phyloP scores from a whole-genome alignment of 2,797 vertebrate genomes.

The Brachyrhaphis roseni region DNA sequence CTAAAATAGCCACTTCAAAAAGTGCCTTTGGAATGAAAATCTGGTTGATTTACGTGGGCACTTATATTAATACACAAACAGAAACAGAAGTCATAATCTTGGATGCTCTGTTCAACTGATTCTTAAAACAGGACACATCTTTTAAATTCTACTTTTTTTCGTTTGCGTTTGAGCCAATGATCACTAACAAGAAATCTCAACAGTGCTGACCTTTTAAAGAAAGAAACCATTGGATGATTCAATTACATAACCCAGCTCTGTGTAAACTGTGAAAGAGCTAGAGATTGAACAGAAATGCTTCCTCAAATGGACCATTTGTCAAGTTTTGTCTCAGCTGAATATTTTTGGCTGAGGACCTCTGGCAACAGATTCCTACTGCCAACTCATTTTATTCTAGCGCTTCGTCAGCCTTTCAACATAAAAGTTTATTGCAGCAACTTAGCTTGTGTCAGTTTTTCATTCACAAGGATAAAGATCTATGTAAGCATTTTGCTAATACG shows the following conservation, averaged over 20 bases:
- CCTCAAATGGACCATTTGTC: constrained; percentile 3
- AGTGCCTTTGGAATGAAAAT: not conserved
- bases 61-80: not conserved
- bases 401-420: not conserved
- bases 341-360: not conserved
- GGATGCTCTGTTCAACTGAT: not conserved
- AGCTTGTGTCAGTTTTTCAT: not conserved
- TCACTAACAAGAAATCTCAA: not conserved
- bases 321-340: not conserved
- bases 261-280: not conserved
- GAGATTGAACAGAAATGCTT: constrained; percentile 13
- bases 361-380: constrained; percentile 6
- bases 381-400: constrained; percentile 1
- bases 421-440: not conserved
- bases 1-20: not conserved
- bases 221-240: constrained; percentile 2
- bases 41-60: constrained; percentile 6
- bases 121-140: not conserved
- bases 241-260: not conserved
- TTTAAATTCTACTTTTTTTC: constrained; percentile 16
- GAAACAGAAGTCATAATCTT: constrained; percentile 7
- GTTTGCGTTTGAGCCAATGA: not conserved
- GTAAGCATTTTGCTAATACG: not conserved
- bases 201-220: constrained; percentile 17
- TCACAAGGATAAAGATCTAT: not conserved